A percentile compares a stretch with the other conserved stretches of the same genome.
Conservation (phyloP, 2,888 invertebrate genomes). For the Erannis defoliaria region DNA sequence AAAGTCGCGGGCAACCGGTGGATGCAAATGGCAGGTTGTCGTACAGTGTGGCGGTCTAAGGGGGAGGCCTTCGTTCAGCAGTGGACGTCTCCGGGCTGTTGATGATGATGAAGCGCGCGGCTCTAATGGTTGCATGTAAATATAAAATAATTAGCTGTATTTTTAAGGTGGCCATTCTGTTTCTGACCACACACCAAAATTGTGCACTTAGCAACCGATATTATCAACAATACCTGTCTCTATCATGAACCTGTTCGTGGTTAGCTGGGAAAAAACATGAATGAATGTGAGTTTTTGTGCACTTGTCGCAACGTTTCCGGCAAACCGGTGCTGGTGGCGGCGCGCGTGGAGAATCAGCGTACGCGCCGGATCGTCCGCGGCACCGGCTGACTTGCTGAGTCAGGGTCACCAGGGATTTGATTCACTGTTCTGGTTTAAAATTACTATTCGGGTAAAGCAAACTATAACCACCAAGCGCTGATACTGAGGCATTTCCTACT, state of each 20-base stretch:
- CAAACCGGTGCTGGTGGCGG: slow-evolving; percentile 55
- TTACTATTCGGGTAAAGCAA: not conserved
- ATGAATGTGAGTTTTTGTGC: slow-evolving; percentile 83
- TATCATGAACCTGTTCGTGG: slow-evolving; percentile 69
- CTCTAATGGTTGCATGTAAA: too few species aligned
- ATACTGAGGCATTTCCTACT: too few species aligned
- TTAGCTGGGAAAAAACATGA: slow-evolving; percentile 74
- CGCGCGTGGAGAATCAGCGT: slow-evolving; percentile 82
- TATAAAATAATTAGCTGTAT: too few species aligned
- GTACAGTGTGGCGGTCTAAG: too few species aligned
- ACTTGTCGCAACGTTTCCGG: slow-evolving; percentile 84
- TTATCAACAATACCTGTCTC: slow-evolving; percentile 29
- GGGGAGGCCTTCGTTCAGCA: too few species aligned
- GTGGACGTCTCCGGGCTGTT: too few species aligned
- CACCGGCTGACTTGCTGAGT: slow-evolving; percentile 40
- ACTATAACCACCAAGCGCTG: too few species aligned
- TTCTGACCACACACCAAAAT: slow-evolving; percentile 17
- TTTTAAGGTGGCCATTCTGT: too few species aligned
- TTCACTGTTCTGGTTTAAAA: not conserved
- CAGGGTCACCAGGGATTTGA: slow-evolving; percentile 36
- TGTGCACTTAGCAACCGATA: slow-evolving; percentile 33
- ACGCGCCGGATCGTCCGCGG: slow-evolving; percentile 75
- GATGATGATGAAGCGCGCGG: too few species aligned
- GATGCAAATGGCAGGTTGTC: too few species aligned
- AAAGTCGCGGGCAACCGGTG: too few species aligned